Conservation (phyloP, 2,888 invertebrate species). For the Hyposoter dolosus region DNA sequence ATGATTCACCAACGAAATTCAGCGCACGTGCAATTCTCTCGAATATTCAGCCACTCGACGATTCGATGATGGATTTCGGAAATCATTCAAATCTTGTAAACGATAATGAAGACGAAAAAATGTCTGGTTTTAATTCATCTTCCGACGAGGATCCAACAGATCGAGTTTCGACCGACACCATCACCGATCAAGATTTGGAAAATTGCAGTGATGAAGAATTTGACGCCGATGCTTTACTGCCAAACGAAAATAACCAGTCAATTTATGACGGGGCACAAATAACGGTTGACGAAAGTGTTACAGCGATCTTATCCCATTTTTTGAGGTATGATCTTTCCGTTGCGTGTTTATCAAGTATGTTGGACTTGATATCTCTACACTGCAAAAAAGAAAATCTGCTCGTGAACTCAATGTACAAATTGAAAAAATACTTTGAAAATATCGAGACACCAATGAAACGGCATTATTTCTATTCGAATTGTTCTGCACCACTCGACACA, state of each 20-base stretch:
- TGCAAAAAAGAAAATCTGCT: slow-evolving; percentile 1
- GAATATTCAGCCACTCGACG: not conserved
- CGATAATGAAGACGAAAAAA: not conserved
- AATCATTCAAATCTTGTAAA: too few species aligned
- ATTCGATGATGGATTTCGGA: not conserved
- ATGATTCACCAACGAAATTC: not conserved
- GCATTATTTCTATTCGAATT: not conserved
- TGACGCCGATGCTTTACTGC: not conserved
- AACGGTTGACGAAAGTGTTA: not conserved
- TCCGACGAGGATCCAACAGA: not conserved
- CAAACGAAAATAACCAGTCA: not conserved
- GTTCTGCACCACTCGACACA: not conserved
- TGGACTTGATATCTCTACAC: not conserved
- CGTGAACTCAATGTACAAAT: not conserved
- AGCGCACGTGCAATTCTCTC: not conserved
- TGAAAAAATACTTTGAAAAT: not conserved
- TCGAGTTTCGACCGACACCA: too few species aligned
- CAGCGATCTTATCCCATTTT: not conserved
- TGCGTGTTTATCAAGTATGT: not conserved
- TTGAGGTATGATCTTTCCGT: not conserved
- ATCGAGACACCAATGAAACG: not conserved
- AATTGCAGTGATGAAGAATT: not conserved
- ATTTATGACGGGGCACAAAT: slow-evolving; percentile 5
- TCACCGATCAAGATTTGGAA: not conserved
- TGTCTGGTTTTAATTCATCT: not conserved